phyloP scores from a whole-genome alignment of 2,113 vertebrate species.

The Sisor rabdophorus region DNA sequence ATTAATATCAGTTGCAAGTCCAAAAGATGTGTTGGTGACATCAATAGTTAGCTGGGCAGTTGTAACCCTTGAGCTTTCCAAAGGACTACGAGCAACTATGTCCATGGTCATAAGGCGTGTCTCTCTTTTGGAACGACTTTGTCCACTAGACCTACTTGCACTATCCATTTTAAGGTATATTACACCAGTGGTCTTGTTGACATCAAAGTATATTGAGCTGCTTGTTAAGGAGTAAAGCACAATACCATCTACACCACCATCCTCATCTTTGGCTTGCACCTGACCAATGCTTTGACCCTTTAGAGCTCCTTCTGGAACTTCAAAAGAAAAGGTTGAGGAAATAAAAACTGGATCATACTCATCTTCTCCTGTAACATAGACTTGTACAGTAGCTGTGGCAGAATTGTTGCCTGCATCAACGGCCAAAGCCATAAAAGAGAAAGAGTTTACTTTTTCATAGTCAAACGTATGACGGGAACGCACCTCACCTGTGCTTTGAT shows the following conservation, averaged over 20 bases:
- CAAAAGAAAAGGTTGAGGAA: conserved; percentile 78
- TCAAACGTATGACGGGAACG: conserved; percentile 81
- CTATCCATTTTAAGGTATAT: conserved; percentile 85
- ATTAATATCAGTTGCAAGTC: conserved; percentile 82
- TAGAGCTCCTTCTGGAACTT: conserved; percentile 85
- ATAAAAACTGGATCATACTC: conserved; percentile 92
- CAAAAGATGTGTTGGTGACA: conserved; percentile 87
- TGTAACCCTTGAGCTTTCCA: conserved; percentile 79
- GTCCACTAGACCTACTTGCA: conserved; percentile 68
- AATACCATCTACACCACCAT: conserved; percentile 86
- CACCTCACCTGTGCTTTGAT: conserved; percentile 82
- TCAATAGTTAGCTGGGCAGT: conserved; percentile 80
- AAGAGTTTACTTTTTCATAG: conserved; percentile 84
- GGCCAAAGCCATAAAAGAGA: conserved; percentile 82
- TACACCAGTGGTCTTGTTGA: conserved; percentile 88
- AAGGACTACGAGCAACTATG: conserved; percentile 84
- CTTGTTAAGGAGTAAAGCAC: conserved; percentile 83
- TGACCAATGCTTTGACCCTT: conserved; percentile 88
- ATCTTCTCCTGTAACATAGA: conserved; percentile 89
- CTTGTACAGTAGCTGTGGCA: conserved; percentile 85
- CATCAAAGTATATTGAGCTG: conserved; percentile 83
- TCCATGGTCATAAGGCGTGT: conserved; percentile 82
- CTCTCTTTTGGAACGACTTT: conserved; percentile 73
- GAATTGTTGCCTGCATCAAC: conserved; percentile 86
- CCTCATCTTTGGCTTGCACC: conserved; percentile 87